Evolutionary conservation across 2,113 vertebrate genomes (phyloP), one percentile per base, ranked within the genome.

Genomic region (Xyrauchen texanus): DNA sequence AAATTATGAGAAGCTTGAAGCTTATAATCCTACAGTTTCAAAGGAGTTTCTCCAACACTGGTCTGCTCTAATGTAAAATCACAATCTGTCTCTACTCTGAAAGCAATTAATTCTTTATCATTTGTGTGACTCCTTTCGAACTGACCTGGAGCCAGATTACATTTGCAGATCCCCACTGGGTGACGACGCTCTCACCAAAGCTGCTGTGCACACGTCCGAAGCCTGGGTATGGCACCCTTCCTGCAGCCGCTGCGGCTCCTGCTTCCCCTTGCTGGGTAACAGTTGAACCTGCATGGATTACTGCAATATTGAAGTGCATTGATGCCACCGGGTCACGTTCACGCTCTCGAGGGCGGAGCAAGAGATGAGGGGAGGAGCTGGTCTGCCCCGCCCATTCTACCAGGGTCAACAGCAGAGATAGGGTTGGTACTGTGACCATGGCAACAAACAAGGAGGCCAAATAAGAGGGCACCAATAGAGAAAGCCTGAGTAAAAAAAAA

Each of bases 361-460:
- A 90, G 81, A 93, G 91, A 89, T 93, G 89, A 83, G 92, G 91
- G 83, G 92, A 93, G 77, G 90, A 76, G 64, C 88, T 83, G 68
- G 88, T 90, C 61, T 88, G 90, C 87, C 90, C 93, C 88, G 92
- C 91, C 90, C 95, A 94, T 87, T 94, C 93, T 90, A 93, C 93
- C 91, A 96, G 89, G 87, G 94, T 95, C 93, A 96, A 89, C 79
- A 96, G 91, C 90, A 98, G 94, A 91, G 91, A 91, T 86, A 93
- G 89, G 87, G 90, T 90, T 85, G 93, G 91, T 92, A 92, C 90
- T 90, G 92, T 85, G 83, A 95, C 90, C 94, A 93, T 89, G 88
- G 91, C 87, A 91, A 93, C 89, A 90, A 80, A 76, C 73, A 9
- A 77, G 74, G 79, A 80, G 90, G 91, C 89, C 90, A 88, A 90